Percentiles rank a stretch among this genome's conserved stretches.
These are phyloP conservation scores for Leucophora obtusa DNA, from an alignment of 2,888 invertebrate species.

Conservation along the genomic window DNA sequence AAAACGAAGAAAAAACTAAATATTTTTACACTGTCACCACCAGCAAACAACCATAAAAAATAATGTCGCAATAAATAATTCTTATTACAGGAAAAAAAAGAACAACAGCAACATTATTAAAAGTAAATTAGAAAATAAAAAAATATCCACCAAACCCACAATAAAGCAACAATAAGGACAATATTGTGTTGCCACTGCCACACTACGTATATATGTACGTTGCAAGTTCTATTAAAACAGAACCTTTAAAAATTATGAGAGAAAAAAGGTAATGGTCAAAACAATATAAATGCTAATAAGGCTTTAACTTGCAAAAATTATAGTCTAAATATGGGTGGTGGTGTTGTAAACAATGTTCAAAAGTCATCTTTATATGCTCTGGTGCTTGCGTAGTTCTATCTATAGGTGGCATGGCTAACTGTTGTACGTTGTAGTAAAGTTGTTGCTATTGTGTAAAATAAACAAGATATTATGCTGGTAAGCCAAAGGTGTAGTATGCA, in stretches of 20 bases:
- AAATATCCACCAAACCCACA: conserved; percentile 22
- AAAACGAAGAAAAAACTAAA: conserved; percentile 35
- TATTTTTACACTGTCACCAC: conserved; percentile 55
- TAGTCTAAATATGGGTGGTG: conserved; percentile 43
- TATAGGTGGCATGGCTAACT: too few species aligned
- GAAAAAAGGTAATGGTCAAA: conserved; percentile 56
- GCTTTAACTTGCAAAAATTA: conserved; percentile 50
- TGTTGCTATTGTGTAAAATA: background rate
- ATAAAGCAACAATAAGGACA: conserved; percentile 47
- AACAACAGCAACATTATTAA: conserved; percentile 51
- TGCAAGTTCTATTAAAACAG: background rate
- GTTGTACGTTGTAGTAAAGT: background rate
- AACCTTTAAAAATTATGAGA: conserved; percentile 34
- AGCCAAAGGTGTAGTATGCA: conserved; percentile 7
- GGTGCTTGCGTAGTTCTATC: too few species aligned
- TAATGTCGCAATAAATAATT: conserved; percentile 62
- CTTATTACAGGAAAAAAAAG: conserved; percentile 40
- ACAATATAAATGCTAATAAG: conserved; percentile 64
- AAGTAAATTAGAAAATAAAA: conserved; percentile 58
- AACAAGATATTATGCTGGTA: background rate
- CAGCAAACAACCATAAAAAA: conserved; percentile 55
- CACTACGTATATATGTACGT: background rate
- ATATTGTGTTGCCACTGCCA: conserved; percentile 36
- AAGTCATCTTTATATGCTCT: background rate
- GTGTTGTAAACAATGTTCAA: background rate